Base-by-base conservation (phyloP, 2,797 vertebrate species). In the Sardinella longiceps region DNA sequence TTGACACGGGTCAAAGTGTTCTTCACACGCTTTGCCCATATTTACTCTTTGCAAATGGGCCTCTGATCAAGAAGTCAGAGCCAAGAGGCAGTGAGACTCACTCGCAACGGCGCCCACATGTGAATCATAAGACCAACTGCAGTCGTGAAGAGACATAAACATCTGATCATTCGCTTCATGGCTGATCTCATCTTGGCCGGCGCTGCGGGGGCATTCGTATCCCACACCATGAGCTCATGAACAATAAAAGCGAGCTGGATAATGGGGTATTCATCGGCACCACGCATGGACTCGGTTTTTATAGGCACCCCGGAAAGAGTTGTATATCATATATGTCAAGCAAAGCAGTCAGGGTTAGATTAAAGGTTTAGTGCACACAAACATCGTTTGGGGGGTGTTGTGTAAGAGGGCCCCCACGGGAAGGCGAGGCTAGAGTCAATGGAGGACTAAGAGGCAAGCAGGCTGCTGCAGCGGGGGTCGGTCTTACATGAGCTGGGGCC, bases 401-500 rank as follows among this genome's bases (percentile, higher is more conserved):
- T 37, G 18, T 23, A 43, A 77, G 20, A 18, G 18, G 66, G 66
- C 15, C 15, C 33, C 15, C 4, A 48, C 18, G 30, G 66, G 60
- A 25, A 30, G 60, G 60, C 9, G n/a, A 63, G 60, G 28, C 6
- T 9, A 2, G 7, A 28, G 28, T 10, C 83, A 60, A 81, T 45
- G 50, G 45, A 14, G 7, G 2, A 45, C 48, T 84, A 60, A 60
- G 63, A 28, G 14, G 18, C 0, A 0, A 48, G 50, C 12, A 23
- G 51, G 51, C 51, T 2, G 51, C 20, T 2, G 66, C 5, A 15
- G 33, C 70, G 18, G 39, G 4, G 82, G 84, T n/a, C 45, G 6
- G n/a, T 80, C 81, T 87, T 90, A 94, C 98, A 99, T 96, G 90
- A 99, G 96, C 81, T 98, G 96, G 9, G 98, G 96, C 90, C 96